A percentile compares a stretch with the other conserved stretches of the same genome.
Conservation (phyloP, 1,140 invertebrate genomes). For the Belonocnema kinseyi region DNA sequence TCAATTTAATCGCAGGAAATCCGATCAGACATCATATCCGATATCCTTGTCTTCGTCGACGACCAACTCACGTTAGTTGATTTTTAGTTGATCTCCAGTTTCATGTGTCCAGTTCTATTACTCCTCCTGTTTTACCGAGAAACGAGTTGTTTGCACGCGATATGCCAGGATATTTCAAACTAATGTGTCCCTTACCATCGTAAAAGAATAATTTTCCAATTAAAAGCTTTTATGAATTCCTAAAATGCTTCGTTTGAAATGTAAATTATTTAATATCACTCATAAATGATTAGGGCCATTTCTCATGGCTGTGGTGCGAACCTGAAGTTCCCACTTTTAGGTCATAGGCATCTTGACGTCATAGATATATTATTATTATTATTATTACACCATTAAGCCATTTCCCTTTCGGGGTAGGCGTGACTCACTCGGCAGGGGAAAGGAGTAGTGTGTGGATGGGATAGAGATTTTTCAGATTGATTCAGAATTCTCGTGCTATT, state of each 20-base stretch:
- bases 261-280: too few species aligned
- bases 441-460: too few species aligned
- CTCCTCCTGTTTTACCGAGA: not conserved
- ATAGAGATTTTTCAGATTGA: too few species aligned
- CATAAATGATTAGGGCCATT: too few species aligned
- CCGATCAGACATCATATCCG: constrained; percentile 10
- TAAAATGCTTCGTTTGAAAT: not conserved
- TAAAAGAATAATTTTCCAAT: not conserved
- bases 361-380: too few species aligned
- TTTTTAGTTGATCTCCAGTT: constrained; percentile 3
- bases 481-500: too few species aligned
- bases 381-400: too few species aligned
- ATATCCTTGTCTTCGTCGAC: constrained; percentile 21
- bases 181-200: not conserved
- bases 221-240: not conserved
- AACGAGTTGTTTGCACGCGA: not conserved
- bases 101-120: not conserved
- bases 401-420: too few species aligned
- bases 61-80: not conserved
- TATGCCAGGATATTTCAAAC: not conserved
- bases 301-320: too few species aligned
- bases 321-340: too few species aligned
- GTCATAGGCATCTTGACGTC: too few species aligned
- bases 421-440: too few species aligned
- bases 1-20: constrained; percentile 28